Evolutionary conservation across 1,140 invertebrate genomes (phyloP).

Genomic region (Camponotus vicinus): DNA sequence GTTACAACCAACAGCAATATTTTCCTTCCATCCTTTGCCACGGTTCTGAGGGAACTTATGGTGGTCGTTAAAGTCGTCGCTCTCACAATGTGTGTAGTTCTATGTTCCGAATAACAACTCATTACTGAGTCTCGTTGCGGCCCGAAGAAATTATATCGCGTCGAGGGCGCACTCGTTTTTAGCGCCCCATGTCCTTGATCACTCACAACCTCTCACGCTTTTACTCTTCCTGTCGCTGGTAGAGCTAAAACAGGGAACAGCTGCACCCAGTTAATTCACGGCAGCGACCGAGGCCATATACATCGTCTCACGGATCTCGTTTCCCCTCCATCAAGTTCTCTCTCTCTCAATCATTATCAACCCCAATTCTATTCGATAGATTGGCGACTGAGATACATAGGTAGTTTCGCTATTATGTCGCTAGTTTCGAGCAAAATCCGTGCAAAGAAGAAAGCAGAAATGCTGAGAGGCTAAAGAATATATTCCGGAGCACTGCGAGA

Average conservation of each 20-base stretch:
- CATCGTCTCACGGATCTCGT: conserved; percentile 40
- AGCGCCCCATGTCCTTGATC: conserved; percentile 62
- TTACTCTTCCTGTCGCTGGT: conserved; percentile 25
- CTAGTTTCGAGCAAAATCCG: conserved; percentile 24
- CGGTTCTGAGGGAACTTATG: conserved; percentile 37
- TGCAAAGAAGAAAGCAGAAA: background rate
- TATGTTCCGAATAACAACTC: conserved; percentile 53
- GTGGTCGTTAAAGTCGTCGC: conserved; percentile 43
- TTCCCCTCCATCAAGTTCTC: conserved; percentile 2
- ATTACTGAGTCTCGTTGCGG: conserved; percentile 51
- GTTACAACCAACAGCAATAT: conserved; percentile 51
- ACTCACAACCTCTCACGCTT: conserved; percentile 18
- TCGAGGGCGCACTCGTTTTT: conserved; percentile 52
- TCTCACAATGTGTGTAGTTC: conserved; percentile 9
- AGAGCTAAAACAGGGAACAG: conserved; percentile 62
- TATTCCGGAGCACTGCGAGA: background rate
- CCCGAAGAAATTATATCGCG: conserved; percentile 55
- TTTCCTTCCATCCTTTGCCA: conserved; percentile 33
- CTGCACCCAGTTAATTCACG: conserved; percentile 69
- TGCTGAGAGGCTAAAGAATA: background rate
- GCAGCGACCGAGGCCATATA: conserved; percentile 20
- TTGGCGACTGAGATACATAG: conserved; percentile 26
- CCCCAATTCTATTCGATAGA: conserved; percentile 44
- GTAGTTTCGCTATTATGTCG: conserved; percentile 57
- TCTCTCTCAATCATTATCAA: conserved; percentile 23